Conservation (phyloP, 2,113 vertebrate genomes). For the Hippocampus abdominalis region DNA sequence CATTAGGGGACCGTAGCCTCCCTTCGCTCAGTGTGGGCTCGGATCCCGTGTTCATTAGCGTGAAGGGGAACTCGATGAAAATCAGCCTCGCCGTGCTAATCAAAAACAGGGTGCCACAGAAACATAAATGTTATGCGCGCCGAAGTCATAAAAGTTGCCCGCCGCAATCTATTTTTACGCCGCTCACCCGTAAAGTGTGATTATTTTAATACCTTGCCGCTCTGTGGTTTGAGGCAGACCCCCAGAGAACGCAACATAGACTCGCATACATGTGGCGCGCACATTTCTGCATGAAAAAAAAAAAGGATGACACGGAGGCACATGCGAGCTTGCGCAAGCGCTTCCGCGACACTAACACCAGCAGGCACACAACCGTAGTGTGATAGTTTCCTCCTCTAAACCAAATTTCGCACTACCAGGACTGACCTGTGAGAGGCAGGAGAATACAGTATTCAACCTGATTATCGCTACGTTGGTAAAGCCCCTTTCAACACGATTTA, state of each 20-base stretch:
- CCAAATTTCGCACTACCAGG: neutral
- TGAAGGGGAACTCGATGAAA: constrained; percentile 61
- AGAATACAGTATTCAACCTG: neutral
- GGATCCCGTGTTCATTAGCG: constrained; percentile 63
- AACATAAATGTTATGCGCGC: constrained; percentile 70
- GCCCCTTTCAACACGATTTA: too few species aligned
- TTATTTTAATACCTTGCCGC: constrained; percentile 56
- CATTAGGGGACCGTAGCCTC: constrained; percentile 63
- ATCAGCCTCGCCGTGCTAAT: constrained; percentile 62
- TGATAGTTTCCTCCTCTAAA: neutral
- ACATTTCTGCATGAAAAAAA: constrained; percentile 26
- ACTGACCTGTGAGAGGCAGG: neutral
- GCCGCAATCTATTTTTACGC: constrained; percentile 69
- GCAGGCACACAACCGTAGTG: neutral
- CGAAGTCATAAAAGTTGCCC: constrained; percentile 67
- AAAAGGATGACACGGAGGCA: constrained; percentile 14
- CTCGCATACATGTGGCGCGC: constrained; percentile 16
- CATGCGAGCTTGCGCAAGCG: constrained; percentile 50
- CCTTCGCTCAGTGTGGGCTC: constrained; percentile 60
- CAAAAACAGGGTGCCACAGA: constrained; percentile 56
- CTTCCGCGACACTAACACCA: constrained; percentile 19
- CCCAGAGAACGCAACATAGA: constrained; percentile 2
- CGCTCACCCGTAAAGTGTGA: constrained; percentile 61
- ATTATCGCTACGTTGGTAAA: too few species aligned
- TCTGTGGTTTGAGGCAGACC: constrained; percentile 52